Evolutionary conservation across 1,140 invertebrate genomes (phyloP), one percentile per base, ranked within the genome.

Genomic region (Drosophila melanogaster): DNA sequence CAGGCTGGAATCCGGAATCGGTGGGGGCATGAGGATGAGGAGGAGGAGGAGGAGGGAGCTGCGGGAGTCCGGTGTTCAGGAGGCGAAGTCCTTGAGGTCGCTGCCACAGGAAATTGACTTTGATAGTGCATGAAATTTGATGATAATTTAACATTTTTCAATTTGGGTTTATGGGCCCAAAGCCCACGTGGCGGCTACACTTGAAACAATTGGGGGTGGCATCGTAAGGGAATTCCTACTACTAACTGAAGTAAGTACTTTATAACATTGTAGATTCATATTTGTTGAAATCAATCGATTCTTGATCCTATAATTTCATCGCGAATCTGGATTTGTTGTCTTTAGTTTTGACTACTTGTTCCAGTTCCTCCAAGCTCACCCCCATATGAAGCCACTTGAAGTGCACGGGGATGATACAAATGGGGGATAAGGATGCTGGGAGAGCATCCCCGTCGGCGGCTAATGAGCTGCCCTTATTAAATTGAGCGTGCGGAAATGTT

Each of bases 91-190:
- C 56, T 60, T 24, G 56, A 33, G 19, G 38, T 49, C 35, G 46
- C 54, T 15, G n/a, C 43, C 41, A 54, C 62, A 79, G 84, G 84
- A 87, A 87, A 87, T 87, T 87, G 80, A 87, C 84, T 87, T 87
- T 87, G 83, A 89, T 87, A 87, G 84, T 87, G 84, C 79, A 83
- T 84, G 84, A 89, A 89, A 87, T 87, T 87, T 89, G 79, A 87
- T 87, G 84, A 87, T 87, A 89, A 87, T 85, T 81, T 85, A 47
- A 75, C 62, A 72, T 86, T 81, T 81, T 75, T 75, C 72, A 75
- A 75, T 75, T 75, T 75, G 64, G 44, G 19, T 70, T 70, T 67
- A 67, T 67, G 66, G 64, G 24, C 62, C 49, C 26, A 35, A 46
- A 64, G 26, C 17, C 17, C 41, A 69, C 37, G 64, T 43, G 64